Conservation (phyloP, 64 coral and sea anemone genomes). For the Stichodactyla mertensii region DNA sequence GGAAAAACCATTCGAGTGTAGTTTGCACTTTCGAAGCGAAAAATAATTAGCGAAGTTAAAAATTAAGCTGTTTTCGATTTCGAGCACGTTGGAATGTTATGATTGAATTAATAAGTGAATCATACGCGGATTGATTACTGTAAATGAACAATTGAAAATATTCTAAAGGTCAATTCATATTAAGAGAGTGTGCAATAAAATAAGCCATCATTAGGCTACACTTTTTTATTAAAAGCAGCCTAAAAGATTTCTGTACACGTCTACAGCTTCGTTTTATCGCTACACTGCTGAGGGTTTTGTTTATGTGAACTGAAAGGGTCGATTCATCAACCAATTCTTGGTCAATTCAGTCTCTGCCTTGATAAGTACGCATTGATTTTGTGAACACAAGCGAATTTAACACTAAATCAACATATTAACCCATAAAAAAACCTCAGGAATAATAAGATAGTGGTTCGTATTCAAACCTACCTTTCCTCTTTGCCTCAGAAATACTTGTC, state of each 20-base stretch:
- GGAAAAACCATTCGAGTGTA: background rate
- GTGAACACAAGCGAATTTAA: background rate
- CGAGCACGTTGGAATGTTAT: background rate
- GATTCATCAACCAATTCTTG: background rate
- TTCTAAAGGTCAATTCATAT: background rate
- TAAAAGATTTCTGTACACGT: background rate
- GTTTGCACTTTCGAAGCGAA: background rate
- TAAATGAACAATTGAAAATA: background rate
- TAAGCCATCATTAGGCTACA: background rate
- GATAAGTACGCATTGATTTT: background rate
- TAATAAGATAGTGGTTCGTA: background rate
- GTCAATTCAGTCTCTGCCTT: background rate
- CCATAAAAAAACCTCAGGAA: background rate
- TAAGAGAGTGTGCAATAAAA: background rate
- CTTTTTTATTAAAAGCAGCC: background rate
- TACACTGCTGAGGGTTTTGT: background rate
- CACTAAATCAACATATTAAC: background rate
- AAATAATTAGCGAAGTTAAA: background rate
- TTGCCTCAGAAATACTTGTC: background rate
- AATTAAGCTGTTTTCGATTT: background rate
- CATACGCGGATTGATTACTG: background rate
- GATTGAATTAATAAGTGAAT: constrained; percentile 5
- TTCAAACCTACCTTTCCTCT: background rate
- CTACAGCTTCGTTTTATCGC: background rate
- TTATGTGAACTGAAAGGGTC: background rate